These are phyloP conservation scores for Nesospiza acunhae DNA, from an alignment of 2,113 vertebrate species.

Conservation along the genomic window DNA sequence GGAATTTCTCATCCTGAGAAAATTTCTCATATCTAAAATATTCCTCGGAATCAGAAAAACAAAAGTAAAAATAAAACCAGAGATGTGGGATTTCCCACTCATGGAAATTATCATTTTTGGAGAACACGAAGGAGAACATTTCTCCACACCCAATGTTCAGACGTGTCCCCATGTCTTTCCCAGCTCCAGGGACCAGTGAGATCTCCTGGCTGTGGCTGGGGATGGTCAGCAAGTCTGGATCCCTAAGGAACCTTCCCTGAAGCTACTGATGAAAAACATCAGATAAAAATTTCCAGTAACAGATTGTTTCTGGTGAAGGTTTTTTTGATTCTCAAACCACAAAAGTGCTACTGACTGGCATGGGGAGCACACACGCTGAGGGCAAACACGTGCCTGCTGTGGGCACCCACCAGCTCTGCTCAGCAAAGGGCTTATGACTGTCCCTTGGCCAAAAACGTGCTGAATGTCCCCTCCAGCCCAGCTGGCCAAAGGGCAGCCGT, in stretches of 20 bases:
- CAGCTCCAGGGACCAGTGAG: neutral
- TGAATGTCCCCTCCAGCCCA: neutral
- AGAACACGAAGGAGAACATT: neutral
- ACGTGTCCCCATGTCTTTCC: neutral
- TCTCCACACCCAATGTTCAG: neutral
- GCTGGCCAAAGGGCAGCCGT: neutral
- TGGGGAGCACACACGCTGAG: neutral
- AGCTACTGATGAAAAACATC: neutral
- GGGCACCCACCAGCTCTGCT: neutral
- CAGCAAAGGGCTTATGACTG: neutral
- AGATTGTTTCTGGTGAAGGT: neutral
- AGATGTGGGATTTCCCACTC: neutral
- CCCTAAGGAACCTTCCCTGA: neutral
- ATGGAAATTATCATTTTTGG: neutral
- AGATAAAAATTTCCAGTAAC: neutral
- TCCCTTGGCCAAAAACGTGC: neutral
- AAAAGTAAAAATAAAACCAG: neutral
- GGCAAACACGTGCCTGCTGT: neutral
- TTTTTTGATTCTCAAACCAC: neutral
- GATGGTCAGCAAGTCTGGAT: rapidly evolving
- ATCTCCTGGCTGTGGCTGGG: neutral
- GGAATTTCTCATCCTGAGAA: neutral
- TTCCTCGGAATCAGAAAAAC: neutral
- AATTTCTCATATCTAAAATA: conserved; percentile 5
- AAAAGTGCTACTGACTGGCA: neutral